Evolutionary conservation across 2,888 invertebrate species (phyloP).

Genomic region (Noctua comes): DNA sequence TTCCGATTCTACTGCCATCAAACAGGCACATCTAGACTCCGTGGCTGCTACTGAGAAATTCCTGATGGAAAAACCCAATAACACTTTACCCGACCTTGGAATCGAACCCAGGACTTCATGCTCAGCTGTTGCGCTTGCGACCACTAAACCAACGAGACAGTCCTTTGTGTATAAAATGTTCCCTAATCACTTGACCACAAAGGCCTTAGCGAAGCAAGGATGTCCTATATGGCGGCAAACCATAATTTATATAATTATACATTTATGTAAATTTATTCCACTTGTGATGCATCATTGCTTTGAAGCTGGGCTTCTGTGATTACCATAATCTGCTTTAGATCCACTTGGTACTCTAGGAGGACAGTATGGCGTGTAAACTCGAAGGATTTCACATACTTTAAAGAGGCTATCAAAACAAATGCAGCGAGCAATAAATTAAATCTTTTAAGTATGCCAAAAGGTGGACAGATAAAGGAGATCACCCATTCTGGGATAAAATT

Average conservation of each 20-base stretch:
- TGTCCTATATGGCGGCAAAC: not conserved
- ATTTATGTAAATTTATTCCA: slow-evolving; percentile 37
- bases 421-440: not conserved
- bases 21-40: not conserved
- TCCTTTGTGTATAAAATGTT: not conserved
- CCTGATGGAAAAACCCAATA: not conserved
- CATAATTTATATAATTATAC: slow-evolving; percentile 19
- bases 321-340: slow-evolving; percentile 27
- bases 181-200: not conserved
- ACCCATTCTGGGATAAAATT: too few relatives aligned
- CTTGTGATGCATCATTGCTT: slow-evolving; percentile 31
- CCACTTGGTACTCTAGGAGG: not conserved
- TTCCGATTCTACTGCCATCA: not conserved
- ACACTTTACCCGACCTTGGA: not conserved
- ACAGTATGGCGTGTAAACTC: not conserved
- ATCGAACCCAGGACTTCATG: not conserved
- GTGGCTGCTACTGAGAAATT: not conserved
- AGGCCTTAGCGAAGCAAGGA: not conserved
- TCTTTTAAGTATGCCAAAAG: not conserved
- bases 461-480: not conserved
- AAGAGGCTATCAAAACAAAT: not conserved
- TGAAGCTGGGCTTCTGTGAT: slow-evolving; percentile 7
- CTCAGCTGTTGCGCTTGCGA: not conserved
- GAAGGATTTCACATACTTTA: not conserved
- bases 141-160: not conserved